A percentile compares a stretch with the other conserved stretches of the same genome.
phyloP scores from a whole-genome alignment of 2,888 invertebrate species.

The Parapristionchus giblindavisi region DNA sequence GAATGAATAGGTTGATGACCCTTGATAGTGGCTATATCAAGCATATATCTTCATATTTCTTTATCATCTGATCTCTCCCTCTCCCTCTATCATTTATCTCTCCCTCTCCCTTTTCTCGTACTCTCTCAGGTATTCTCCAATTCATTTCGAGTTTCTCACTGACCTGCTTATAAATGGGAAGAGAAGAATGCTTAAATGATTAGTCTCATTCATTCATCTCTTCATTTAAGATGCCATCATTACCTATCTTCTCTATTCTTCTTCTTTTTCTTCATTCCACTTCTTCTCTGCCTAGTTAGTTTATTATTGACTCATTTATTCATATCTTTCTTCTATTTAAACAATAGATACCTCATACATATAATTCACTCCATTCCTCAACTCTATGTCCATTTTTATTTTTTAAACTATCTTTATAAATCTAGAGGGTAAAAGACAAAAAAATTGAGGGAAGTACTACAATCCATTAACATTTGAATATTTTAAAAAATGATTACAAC shows the following conservation, averaged over 20 bases:
- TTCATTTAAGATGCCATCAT: conserved; percentile 7
- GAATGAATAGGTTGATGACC: too few species aligned
- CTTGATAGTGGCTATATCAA: too few species aligned
- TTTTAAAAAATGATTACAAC: too few species aligned
- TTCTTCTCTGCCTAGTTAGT: conserved; percentile 27
- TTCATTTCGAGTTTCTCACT: conserved; percentile 10
- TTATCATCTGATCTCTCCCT: neutral
- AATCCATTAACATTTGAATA: too few species aligned
- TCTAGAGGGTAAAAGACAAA: too few species aligned
- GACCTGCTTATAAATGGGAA: conserved; percentile 34
- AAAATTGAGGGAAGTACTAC: too few species aligned
- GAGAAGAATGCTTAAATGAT: conserved; percentile 14
- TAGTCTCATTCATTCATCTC: conserved; percentile 1
- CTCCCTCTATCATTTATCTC: too few species aligned
- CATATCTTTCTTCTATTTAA: neutral
- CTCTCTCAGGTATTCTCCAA: conserved; percentile 22
- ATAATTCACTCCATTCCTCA: too few species aligned
- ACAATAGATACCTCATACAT: too few species aligned
- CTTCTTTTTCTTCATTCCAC: neutral
- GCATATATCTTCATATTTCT: conserved; percentile 8
- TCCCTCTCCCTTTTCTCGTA: conserved; percentile 10
- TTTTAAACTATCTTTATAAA: too few species aligned
- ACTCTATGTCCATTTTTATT: too few species aligned
- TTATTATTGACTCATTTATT: conserved; percentile 7
- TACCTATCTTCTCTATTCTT: neutral